phyloP scores from a whole-genome alignment of 1,140 invertebrate genomes.

The Pachypsylla venusta region DNA sequence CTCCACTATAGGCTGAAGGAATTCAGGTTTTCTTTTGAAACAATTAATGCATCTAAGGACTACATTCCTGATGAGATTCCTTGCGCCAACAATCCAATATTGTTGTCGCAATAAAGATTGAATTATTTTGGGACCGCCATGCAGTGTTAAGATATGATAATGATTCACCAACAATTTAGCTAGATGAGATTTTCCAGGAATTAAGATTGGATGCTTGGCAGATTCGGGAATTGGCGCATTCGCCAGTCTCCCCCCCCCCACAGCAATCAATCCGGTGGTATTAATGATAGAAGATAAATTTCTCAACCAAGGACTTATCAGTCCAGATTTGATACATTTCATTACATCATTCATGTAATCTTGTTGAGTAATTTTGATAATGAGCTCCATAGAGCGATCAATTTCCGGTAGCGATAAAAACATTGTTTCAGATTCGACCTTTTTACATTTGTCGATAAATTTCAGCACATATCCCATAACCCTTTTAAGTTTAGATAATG shows the following conservation, averaged over 20 bases:
- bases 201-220: not conserved
- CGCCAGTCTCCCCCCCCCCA: not conserved
- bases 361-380: not conserved
- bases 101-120: not conserved
- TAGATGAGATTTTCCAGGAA: not conserved
- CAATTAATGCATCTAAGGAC: constrained; percentile 5
- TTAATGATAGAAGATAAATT: not conserved
- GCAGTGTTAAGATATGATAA: not conserved
- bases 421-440: too few relatives aligned
- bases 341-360: constrained; percentile 18
- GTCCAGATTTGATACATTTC: constrained; percentile 28
- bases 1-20: constrained; percentile 25
- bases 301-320: constrained; percentile 19
- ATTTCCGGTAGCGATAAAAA: too few relatives aligned
- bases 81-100: constrained; percentile 13
- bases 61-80: not conserved
- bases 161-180: not conserved
- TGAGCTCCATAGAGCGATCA: not conserved
- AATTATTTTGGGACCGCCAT: constrained; percentile 4
- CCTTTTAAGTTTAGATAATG: constrained; percentile 15
- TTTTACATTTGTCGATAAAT: too few relatives aligned
- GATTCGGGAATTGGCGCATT: not conserved
- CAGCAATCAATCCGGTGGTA: not conserved
- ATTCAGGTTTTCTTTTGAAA: not conserved
- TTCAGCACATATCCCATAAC: not conserved